phyloP scores from a whole-genome alignment of 2,113 vertebrate genomes.

The Grallaria varia region DNA sequence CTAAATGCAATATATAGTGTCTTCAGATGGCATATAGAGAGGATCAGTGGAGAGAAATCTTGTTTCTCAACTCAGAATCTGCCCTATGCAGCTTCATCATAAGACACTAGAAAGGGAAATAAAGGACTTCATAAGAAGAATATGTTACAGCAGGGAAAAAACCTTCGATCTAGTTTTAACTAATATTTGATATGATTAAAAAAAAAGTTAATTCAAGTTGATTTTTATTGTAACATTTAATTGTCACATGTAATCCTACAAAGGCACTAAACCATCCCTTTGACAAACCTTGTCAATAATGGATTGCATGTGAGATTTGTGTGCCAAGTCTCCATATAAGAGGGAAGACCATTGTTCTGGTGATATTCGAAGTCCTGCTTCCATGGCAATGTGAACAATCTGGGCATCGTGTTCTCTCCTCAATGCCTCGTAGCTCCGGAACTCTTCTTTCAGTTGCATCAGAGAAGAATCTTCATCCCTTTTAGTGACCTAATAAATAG shows the following conservation, averaged over 20 bases:
- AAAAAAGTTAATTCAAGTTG: not conserved
- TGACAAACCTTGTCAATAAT: constrained; percentile 96
- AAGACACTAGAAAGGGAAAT: constrained; percentile 49
- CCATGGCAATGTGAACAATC: constrained; percentile 97
- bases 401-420: constrained; percentile 94
- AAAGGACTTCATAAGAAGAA: not conserved
- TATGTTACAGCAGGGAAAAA: not conserved
- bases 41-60: constrained; percentile 73
- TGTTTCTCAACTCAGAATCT: constrained; percentile 80
- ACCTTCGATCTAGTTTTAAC: not conserved
- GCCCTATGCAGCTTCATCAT: constrained; percentile 82
- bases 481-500: constrained; percentile 87
- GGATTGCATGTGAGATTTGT: constrained; percentile 99
- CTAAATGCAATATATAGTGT: constrained; percentile 19
- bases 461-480: constrained; percentile 96
- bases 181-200: not conserved
- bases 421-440: constrained; percentile 92
- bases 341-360: constrained; percentile 98
- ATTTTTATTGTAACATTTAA: not conserved
- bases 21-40: constrained; percentile 74
- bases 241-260: not conserved
- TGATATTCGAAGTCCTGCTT: constrained; percentile 94
- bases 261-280: not conserved
- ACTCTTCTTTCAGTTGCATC: constrained; percentile 97
- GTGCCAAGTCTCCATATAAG: constrained; percentile 93